A percentile compares a stretch with the other conserved stretches of the same genome.
Conservation (phyloP, 2,888 invertebrate species). For the Patella ulyssiponensis region DNA sequence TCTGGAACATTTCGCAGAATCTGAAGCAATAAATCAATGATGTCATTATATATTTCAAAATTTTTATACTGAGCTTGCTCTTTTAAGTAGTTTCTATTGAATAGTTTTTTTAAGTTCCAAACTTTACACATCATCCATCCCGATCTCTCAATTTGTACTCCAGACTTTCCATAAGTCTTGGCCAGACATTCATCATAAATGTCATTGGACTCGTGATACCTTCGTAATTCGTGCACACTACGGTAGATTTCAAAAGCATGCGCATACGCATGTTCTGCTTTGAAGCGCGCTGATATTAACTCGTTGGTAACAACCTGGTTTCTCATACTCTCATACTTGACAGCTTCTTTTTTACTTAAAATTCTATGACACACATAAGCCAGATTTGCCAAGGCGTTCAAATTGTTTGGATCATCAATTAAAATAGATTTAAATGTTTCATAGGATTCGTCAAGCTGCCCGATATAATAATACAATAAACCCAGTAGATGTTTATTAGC, state of each 20-base stretch:
- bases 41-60: background rate
- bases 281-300: background rate
- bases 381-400: background rate
- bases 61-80: background rate
- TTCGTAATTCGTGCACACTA: background rate
- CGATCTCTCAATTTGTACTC: background rate
- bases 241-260: background rate
- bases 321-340: background rate
- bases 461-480: background rate
- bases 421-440: background rate
- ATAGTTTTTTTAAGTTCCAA: background rate
- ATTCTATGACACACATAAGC: background rate
- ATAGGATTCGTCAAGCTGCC: background rate
- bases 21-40: background rate
- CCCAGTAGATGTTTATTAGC: background rate
- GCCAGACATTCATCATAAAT: background rate
- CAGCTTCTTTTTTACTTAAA: background rate
- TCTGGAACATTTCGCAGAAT: background rate
- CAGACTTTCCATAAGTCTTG: background rate
- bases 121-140: conserved; percentile 5
- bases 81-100: background rate
- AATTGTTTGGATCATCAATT: background rate
- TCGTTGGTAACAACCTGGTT: background rate
- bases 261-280: conserved; percentile 3
- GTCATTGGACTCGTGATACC: background rate